Base-by-base conservation (phyloP, 2,113 vertebrate genomes). In the Equus quagga region DNA sequence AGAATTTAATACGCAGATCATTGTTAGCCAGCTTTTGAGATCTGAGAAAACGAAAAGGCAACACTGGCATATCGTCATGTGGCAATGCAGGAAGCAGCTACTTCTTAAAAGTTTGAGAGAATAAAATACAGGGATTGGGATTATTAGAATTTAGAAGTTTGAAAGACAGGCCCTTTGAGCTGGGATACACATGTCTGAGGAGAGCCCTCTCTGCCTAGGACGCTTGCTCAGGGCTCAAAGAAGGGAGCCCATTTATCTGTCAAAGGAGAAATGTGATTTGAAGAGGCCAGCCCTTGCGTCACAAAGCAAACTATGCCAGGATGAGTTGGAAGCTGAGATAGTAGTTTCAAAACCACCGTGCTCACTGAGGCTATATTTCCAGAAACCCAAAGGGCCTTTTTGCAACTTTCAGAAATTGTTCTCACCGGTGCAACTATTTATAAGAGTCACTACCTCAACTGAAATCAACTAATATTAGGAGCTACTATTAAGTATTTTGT, bases 191-290 rank as follows among this genome's bases (percentile, higher is more conserved):
- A 8, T 76, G 8, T 49, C 14, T 18, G 26, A 49, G 33, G 13
- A 36, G 3, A 18, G 18, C 1, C 44, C 41, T 26, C 0, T 3
- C 15, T 33, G 31, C 1, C 28, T 2, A 54, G 9, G 5, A 76
- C 24, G 13, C 19, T 33, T 31, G 33, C 18, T 87, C 44, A 56
- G 33, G 28, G 17, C 6, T 54, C 89, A 41, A 24, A 56, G 7
- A 44, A 62, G n/a, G 28, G 14, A 15, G 13, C 13, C 15, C 3
- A 2, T 3, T 2, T 18, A 41, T n/a, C 26, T 4, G 2, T 26
- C 11, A 44, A 78, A 62, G 36, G 10, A 54, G 21, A 44, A 79
- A n/a, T 14, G 9, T 62, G n/a, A 13, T 24, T 36, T 36, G 33
- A 67, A 60, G 76, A 93, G 3, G 6, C 17, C 14, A 41, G 21